Evolutionary conservation across 2,888 invertebrate species (phyloP).

Genomic region (Caenorhabditis sp.): DNA sequence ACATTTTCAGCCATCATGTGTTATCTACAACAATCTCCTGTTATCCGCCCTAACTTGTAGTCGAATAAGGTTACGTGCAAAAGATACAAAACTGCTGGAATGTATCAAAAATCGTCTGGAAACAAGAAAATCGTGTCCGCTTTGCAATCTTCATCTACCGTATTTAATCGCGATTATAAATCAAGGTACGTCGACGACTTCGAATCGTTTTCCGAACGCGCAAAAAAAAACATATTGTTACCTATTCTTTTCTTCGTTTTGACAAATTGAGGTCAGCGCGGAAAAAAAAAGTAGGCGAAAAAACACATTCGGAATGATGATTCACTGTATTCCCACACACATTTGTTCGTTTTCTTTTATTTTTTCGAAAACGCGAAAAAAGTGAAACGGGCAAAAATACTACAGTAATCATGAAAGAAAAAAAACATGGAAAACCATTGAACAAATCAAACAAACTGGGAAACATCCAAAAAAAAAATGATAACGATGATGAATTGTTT

Average conservation of each 20-base stretch:
- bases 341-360: background rate
- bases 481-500: background rate
- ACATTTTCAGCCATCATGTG: slow-evolving; percentile 52
- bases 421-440: background rate
- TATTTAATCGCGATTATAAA: slow-evolving; percentile 47
- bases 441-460: slow-evolving; percentile 2
- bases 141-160: slow-evolving; percentile 50
- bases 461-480: slow-evolving; percentile 3
- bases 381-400: background rate
- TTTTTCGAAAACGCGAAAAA: background rate
- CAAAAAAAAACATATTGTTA: too few species aligned
- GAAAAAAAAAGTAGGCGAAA: slow-evolving; percentile 1
- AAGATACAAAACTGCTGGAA: slow-evolving; percentile 34
- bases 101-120: slow-evolving; percentile 26
- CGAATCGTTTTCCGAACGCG: too few species aligned
- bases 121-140: slow-evolving; percentile 37
- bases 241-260: background rate
- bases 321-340: background rate
- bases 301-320: background rate
- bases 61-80: slow-evolving; percentile 34
- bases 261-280: background rate
- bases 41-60: slow-evolving; percentile 36
- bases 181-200: slow-evolving; percentile 38
- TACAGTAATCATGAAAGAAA: background rate
- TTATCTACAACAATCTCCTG: slow-evolving; percentile 46